Evolutionary conservation across 1,140 invertebrate species (phyloP), one percentile per base, ranked within the genome.

Genomic region (Geopemphigus sp.): DNA sequence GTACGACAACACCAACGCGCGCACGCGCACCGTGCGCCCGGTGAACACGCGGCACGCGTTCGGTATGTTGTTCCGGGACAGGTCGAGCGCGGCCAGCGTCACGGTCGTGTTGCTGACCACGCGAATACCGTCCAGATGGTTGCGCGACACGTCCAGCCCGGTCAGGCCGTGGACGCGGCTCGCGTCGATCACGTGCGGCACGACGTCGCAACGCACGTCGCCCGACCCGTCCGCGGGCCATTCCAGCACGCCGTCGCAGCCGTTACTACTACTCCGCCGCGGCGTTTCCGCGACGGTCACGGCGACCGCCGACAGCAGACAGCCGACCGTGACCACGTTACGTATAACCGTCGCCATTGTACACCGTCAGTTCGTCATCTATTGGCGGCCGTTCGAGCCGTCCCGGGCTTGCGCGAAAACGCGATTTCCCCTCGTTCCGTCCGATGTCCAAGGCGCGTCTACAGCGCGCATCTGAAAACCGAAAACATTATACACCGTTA

Each of bases 151-250:
- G 24, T 78, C 74, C 24, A 78, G 5, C 12, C 11, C 11, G 5
- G 57, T 63, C 22, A 59, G 8, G 5, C 17, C 57, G 22, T 19
- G 6, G 6, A 12, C 11, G 32, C 17, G 32, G 11, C 45, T 61
- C 5, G 61, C 24, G 39, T 78, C 74, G 3, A 78, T 8, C 19
- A 26, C 22, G 39, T 63, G 47, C 22, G 74, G 74, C 47, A 78
- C 47, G 6, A 12, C 32, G 8, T 78, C 39, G 19, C 74, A 78
- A 22, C 63, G 50, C 17, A 78, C 56, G 24, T 78, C 57, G n/a
- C 17, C 29, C 45, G 39, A 78, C 22, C 39, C 56, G 22, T 63
- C 61, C 15, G n/a, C 15, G 1, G 56, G 57, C 10, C 47, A 45
- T 0, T 26, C 39, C 39, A 78, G 61, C 24, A 29, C 45, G 22